Evolutionary conservation across 2,113 vertebrate genomes (phyloP), one percentile per base, ranked within the genome.

Genomic region (Daubentonia madagascariensis): DNA sequence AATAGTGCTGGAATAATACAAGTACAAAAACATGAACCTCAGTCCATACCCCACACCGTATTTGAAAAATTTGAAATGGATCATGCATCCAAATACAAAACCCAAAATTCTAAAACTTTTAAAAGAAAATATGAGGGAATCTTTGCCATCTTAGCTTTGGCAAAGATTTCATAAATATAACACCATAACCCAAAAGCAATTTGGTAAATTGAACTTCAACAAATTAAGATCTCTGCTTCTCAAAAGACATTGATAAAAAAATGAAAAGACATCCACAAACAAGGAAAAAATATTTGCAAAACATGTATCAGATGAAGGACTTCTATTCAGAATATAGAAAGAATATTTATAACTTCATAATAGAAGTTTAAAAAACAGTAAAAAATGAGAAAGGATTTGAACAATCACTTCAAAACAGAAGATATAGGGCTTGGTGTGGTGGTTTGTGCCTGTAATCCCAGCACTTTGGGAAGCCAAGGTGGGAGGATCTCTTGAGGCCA

Each of bases 221-320:
- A 95, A 91, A 96, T 78, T 40, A 73, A 95, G 89, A 89, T 78
- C 12, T 35, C 8, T 85, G 17, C 12, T 81, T 35, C 76, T 96
- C 67, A 89, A 75, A 96, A 68, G 5, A 88, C 23, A 67, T 20
- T 63, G 50, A 91, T 75, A 67, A 95, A 37, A 89, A 94, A 63
- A 92, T 81, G 32, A 63, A 94, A 88, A 89, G 28, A 75, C 4
- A 85, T 13, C 35, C n/a, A 80, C 17, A 85, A 32, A 68, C 17
- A 85, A 22, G 14, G 50, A 84, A 32, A 85, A 76, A 96, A 70
- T 40, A 92, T 54, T 95, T 35, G 0, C 35, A 79, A 91, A 89
- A 79, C 2, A 16, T 14, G 3, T 65, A 89, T 67, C 52, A 43
- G 20, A 40, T 48, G 17, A 91, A 84, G 22, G 28, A 50, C 61